Percentiles rank a stretch among this genome's conserved stretches.
Conservation (phyloP, 2,888 invertebrate species). For the Microplitis deprimator region DNA sequence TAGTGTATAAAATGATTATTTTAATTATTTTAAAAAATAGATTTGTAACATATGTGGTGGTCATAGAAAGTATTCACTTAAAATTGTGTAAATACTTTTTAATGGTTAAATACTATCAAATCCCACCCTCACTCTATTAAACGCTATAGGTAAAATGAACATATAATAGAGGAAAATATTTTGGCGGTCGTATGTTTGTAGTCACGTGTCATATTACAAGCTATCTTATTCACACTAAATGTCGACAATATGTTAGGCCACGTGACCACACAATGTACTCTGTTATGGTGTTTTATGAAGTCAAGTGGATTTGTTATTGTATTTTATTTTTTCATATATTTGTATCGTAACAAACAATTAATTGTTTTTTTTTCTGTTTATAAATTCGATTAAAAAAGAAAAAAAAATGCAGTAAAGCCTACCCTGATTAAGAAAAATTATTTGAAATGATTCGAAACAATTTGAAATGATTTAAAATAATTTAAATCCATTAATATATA, state of each 20-base stretch:
- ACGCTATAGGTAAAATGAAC: slow-evolving; percentile 43
- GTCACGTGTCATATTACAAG: slow-evolving; percentile 69
- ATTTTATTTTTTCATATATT: slow-evolving; percentile 12
- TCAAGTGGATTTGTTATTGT: slow-evolving; percentile 13
- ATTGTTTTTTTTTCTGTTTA: no score
- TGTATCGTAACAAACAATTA: neutral
- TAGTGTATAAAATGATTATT: no score
- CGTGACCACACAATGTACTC: slow-evolving; percentile 54
- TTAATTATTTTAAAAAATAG: no score
- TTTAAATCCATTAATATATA: no score
- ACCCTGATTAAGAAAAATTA: no score
- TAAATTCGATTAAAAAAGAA: no score
- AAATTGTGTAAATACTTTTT: slow-evolving; percentile 62
- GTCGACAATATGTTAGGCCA: slow-evolving; percentile 65
- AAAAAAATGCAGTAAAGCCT: no score
- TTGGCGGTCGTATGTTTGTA: slow-evolving; percentile 51
- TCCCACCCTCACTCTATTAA: neutral
- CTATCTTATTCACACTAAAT: slow-evolving; percentile 53
- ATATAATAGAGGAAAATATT: slow-evolving; percentile 38
- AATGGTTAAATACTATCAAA: slow-evolving; percentile 61
- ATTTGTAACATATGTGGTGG: neutral
- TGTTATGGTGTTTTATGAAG: neutral
- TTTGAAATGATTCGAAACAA: no score
- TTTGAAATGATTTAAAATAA: no score
- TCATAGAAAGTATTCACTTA: slow-evolving; percentile 39